Conservation (phyloP, 2,888 invertebrate genomes). For the Heliconius ismenius region DNA sequence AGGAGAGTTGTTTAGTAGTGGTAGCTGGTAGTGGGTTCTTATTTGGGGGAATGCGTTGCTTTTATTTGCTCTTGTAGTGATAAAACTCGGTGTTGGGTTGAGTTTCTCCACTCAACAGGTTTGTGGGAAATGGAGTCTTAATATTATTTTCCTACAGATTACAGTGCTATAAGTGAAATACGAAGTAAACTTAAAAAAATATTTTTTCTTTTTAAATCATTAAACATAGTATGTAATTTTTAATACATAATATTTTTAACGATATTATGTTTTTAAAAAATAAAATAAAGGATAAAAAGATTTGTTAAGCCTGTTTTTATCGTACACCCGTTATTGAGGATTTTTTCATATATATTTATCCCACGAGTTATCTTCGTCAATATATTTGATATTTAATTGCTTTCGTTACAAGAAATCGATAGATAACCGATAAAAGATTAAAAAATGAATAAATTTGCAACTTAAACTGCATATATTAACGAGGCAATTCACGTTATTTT, state of each 20-base stretch:
- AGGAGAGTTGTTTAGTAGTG: not conserved
- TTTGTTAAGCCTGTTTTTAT: slow-evolving; percentile 2
- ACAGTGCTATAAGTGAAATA: not conserved
- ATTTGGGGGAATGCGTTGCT: not conserved
- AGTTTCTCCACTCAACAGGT: not conserved
- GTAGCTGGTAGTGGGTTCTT: not conserved
- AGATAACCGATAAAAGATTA: not conserved
- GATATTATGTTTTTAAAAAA: no score
- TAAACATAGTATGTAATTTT: no score
- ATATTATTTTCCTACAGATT: not conserved
- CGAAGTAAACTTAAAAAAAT: no score
- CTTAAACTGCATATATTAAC: no score
- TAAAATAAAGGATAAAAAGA: not conserved
- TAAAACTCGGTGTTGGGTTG: not conserved
- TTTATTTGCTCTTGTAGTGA: no score
- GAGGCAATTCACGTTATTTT: no score
- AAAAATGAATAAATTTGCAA: not conserved
- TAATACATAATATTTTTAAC: no score
- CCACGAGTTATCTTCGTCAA: not conserved
- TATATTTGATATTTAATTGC: slow-evolving; percentile 10
- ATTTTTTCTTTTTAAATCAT: no score
- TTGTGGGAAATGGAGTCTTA: not conserved
- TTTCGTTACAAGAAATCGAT: not conserved
- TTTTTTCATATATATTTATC: not conserved
- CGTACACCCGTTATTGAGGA: not conserved